Evolutionary conservation across 2,113 vertebrate genomes (phyloP).

Genomic region (Scytalopus superciliaris): DNA sequence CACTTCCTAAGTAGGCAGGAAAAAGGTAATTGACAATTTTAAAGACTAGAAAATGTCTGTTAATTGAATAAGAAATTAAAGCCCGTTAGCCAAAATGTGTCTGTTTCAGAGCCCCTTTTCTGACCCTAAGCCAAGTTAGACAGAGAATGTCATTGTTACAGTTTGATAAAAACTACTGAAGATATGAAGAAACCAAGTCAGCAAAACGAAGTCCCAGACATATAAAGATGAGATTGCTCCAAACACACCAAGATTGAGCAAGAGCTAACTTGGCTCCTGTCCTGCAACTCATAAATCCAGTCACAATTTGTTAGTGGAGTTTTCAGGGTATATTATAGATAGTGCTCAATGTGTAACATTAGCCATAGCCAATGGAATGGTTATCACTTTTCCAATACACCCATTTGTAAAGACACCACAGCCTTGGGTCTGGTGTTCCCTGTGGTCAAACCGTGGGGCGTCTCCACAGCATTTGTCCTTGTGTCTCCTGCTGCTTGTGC

Average conservation of each 20-base stretch:
- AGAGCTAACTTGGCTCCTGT: slow-evolving; percentile 28
- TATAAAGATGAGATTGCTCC: slow-evolving; percentile 36
- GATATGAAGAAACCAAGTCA: slow-evolving; percentile 15
- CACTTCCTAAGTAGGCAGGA: neutral
- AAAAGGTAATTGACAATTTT: neutral
- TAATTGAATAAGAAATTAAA: slow-evolving; percentile 6
- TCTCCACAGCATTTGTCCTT: neutral
- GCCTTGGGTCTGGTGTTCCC: neutral
- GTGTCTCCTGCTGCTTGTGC: neutral
- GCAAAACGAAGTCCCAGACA: slow-evolving; percentile 40
- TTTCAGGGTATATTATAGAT: neutral
- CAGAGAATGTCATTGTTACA: neutral
- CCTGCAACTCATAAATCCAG: slow-evolving; percentile 28
- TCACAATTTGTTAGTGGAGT: neutral
- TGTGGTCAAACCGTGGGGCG: neutral
- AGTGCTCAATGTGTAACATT: neutral
- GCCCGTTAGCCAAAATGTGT: neutral
- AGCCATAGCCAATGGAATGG: neutral
- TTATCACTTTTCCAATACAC: neutral
- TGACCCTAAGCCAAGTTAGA: neutral
- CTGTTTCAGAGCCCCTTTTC: neutral
- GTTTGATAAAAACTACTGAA: slow-evolving; percentile 16
- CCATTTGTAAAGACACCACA: neutral
- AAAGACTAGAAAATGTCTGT: neutral
- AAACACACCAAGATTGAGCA: neutral